Conservation (phyloP, 2,113 vertebrate genomes). For the Mus musculus region DNA sequence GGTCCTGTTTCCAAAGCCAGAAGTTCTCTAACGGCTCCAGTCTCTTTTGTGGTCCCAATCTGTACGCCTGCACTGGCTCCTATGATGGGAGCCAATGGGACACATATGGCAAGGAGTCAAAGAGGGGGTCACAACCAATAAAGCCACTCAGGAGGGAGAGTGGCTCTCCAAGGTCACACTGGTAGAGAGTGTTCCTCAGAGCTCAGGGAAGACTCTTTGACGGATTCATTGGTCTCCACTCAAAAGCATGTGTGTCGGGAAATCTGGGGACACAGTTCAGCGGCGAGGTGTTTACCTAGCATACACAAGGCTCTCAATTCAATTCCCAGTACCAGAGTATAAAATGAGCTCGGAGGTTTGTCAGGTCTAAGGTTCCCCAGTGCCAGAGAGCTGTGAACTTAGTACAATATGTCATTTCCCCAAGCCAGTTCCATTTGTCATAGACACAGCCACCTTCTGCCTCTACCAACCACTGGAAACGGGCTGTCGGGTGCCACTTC, state of each 20-base stretch:
- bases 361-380: conserved; percentile 5
- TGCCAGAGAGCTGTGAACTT: conserved; percentile 59
- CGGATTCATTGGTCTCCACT: neutral
- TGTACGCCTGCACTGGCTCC: neutral
- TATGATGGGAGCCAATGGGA: conserved; percentile 5
- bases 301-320: neutral
- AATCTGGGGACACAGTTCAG: neutral
- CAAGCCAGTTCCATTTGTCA: conserved; percentile 69
- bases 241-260: neutral
- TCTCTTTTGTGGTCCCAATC: neutral
- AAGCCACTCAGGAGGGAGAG: neutral
- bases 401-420: conserved; percentile 61
- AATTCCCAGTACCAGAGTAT: neutral
- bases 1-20: neutral
- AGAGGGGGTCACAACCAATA: neutral
- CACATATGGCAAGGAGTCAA: neutral
- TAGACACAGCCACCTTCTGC: conserved; percentile 69
- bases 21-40: conserved; percentile 6
- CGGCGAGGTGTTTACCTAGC: neutral
- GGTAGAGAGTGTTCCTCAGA: neutral
- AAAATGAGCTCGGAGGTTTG: neutral
- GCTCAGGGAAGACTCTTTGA: neutral
- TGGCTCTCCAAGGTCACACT: neutral
- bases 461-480: conserved; percentile 56
- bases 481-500: conserved; percentile 65